Evolutionary conservation across 1,140 invertebrate species (phyloP).

Genomic region (Aplysia californica): DNA sequence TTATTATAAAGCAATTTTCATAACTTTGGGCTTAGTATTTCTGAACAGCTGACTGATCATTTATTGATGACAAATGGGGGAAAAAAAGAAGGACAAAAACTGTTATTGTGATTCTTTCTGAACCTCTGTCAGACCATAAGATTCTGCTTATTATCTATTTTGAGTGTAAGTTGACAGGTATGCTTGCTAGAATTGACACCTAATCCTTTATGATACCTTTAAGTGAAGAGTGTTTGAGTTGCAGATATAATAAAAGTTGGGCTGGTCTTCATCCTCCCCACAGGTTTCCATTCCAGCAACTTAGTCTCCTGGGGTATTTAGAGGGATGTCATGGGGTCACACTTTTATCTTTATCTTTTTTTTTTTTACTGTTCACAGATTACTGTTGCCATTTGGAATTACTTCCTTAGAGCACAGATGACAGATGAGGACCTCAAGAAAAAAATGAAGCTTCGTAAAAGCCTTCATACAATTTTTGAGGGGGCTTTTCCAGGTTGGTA

Average conservation of each 20-base stretch:
- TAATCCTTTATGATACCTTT: not conserved
- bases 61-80: too few relatives aligned
- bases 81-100: too few relatives aligned
- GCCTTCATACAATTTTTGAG: not conserved
- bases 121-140: too few relatives aligned
- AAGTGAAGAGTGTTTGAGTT: not conserved
- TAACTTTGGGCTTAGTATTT: too few relatives aligned
- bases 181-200: too few relatives aligned
- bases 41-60: too few relatives aligned
- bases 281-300: not conserved
- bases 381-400: conserved; percentile 22
- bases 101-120: too few relatives aligned
- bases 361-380: conserved; percentile 16
- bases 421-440: conserved; percentile 17
- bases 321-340: not conserved
- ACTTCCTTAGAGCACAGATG: conserved; percentile 17
- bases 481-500: conserved; percentile 23
- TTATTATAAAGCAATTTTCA: too few relatives aligned
- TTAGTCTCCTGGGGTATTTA: not conserved
- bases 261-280: not conserved
- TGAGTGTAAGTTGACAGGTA: too few relatives aligned
- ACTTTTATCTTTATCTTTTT: not conserved
- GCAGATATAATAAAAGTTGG: not conserved
- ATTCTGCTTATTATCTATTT: too few relatives aligned
- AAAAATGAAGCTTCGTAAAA: conserved; percentile 12